A percentile compares a stretch with the other conserved stretches of the same genome.
phyloP scores from a whole-genome alignment of 2,113 vertebrate species.

The Copsychus sechellarum region DNA sequence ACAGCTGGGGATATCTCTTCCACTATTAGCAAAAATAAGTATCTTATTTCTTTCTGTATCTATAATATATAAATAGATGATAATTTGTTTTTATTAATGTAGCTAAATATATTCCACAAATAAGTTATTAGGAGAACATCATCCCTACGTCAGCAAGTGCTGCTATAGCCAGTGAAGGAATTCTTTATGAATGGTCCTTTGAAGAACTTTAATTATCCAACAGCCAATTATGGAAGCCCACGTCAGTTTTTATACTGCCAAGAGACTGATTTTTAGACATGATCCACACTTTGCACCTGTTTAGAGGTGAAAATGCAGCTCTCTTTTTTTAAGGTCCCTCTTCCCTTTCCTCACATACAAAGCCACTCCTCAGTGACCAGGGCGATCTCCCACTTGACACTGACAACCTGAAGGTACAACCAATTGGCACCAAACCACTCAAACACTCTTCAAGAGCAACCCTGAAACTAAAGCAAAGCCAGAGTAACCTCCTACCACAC shows the following conservation, averaged over 20 bases:
- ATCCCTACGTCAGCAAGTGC: not conserved
- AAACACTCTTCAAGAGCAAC: not conserved
- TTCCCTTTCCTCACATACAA: not conserved
- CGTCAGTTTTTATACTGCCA: not conserved
- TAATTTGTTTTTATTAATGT: not conserved
- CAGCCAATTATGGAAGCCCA: not conserved
- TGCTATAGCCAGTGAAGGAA: not conserved
- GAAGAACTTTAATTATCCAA: not conserved
- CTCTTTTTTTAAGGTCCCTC: not conserved
- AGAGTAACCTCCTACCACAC: not conserved
- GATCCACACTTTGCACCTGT: not conserved
- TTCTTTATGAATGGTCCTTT: not conserved
- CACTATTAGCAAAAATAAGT: conserved; percentile 7
- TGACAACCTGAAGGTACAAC: not conserved
- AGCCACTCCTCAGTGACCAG: not conserved
- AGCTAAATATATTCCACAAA: conserved; percentile 35
- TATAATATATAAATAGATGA: conserved; percentile 27
- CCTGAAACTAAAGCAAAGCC: not conserved
- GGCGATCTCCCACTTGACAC: not conserved
- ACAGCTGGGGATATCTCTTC: not conserved
- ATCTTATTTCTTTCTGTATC: not conserved
- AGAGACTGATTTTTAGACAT: not conserved
- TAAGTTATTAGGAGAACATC: conserved; percentile 6
- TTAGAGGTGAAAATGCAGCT: not conserved
- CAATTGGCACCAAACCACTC: not conserved